phyloP scores from a whole-genome alignment of 1,140 invertebrate genomes.

The Neodiprion lecontei region DNA sequence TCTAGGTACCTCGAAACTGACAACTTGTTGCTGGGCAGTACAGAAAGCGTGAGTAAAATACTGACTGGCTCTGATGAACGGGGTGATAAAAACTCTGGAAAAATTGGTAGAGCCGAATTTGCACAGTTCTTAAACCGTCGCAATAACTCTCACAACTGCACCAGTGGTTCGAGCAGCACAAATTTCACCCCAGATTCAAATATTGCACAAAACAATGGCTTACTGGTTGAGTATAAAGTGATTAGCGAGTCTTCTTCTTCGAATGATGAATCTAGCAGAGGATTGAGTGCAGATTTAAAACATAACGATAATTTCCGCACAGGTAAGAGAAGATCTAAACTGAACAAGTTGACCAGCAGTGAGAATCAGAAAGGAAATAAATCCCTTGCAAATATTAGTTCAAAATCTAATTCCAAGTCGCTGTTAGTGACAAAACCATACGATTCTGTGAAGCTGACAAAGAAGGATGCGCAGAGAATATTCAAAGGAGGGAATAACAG shows the following conservation, averaged over 20 bases:
- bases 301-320: background rate
- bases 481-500: slow-evolving; percentile 21
- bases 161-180: background rate
- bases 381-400: background rate
- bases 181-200: background rate
- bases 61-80: no score
- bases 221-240: background rate
- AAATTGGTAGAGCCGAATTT: no score
- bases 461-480: slow-evolving; percentile 24
- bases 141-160: background rate
- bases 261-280: background rate
- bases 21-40: background rate
- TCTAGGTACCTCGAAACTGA: no score
- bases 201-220: background rate
- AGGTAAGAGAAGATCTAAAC: background rate
- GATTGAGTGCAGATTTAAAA: background rate
- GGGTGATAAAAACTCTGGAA: no score
- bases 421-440: slow-evolving; percentile 15
- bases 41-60: no score
- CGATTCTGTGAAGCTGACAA: slow-evolving; percentile 21
- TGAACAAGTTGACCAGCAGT: background rate
- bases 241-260: background rate
- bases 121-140: no score
- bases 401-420: background rate
- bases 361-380: background rate